Evolutionary conservation across 2,888 invertebrate genomes (phyloP).

Genomic region (Colletes collaris): DNA sequence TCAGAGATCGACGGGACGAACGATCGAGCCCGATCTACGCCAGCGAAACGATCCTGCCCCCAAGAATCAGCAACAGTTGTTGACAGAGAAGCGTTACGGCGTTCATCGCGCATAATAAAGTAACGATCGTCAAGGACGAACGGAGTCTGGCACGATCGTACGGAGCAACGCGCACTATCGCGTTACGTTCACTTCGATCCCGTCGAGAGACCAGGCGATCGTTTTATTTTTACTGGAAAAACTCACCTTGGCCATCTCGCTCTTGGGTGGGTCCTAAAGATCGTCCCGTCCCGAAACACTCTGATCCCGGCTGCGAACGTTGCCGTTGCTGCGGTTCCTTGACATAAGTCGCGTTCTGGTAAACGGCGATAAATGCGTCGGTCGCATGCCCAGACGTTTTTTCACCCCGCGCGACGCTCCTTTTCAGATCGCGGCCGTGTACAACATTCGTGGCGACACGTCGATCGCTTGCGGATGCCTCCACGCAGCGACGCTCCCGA

Average conservation of each 20-base stretch:
- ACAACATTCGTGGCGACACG: conserved; percentile 57
- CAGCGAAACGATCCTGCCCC: background rate
- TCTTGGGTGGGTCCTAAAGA: conserved; percentile 66
- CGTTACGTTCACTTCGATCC: too few species aligned
- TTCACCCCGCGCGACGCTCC: conserved; percentile 33
- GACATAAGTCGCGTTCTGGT: conserved; percentile 45
- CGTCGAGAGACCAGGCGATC: background rate
- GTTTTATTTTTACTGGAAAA: conserved; percentile 21
- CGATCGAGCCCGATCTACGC: too few species aligned
- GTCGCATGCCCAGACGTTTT: conserved; percentile 53
- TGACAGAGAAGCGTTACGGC: conserved; percentile 28
- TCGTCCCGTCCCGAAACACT: conserved; percentile 39
- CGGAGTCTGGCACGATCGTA: too few species aligned
- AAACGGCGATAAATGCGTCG: conserved; percentile 29
- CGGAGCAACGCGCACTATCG: too few species aligned
- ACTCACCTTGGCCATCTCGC: conserved; percentile 66
- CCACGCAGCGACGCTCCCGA: conserved; percentile 69
- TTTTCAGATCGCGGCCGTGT: conserved; percentile 42
- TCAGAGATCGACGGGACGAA: too few species aligned
- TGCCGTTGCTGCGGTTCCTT: conserved; percentile 22
- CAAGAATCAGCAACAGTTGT: conserved; percentile 58
- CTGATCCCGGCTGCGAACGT: conserved; percentile 42
- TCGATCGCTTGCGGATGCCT: conserved; percentile 60
- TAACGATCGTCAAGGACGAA: background rate
- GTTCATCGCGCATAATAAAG: background rate